Conservation (phyloP, 2,797 vertebrate species). For the Loris lydekkerianus region DNA sequence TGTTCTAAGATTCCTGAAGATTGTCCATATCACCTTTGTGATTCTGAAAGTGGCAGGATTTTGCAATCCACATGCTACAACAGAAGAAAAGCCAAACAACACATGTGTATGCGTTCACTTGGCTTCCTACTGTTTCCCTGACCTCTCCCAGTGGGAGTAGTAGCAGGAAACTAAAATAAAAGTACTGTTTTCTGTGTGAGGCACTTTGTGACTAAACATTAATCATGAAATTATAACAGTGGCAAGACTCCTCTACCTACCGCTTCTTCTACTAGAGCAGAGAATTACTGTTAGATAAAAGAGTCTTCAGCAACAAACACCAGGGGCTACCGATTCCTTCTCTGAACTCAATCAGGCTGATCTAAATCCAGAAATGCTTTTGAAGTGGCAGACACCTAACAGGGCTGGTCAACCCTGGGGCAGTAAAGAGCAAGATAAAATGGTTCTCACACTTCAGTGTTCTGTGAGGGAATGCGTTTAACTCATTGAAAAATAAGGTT, state of each 20-base stretch:
- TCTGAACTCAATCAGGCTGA: slow-evolving; percentile 70
- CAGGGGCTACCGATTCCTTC: slow-evolving; percentile 68
- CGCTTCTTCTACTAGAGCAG: slow-evolving; percentile 77
- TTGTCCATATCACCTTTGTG: not conserved
- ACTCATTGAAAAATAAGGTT: slow-evolving; percentile 19
- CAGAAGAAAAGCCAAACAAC: slow-evolving; percentile 55
- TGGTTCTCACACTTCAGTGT: slow-evolving; percentile 69
- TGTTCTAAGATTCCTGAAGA: not conserved
- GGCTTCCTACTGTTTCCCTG: slow-evolving; percentile 80
- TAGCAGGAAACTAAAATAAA: slow-evolving; percentile 84
- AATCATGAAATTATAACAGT: slow-evolving; percentile 81
- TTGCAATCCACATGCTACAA: slow-evolving; percentile 77
- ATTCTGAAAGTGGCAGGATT: slow-evolving; percentile 75
- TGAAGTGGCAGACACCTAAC: slow-evolving; percentile 78
- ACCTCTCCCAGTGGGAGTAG: slow-evolving; percentile 78
- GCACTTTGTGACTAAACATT: slow-evolving; percentile 81
- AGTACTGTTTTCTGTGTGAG: slow-evolving; percentile 82
- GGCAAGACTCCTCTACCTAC: slow-evolving; percentile 20
- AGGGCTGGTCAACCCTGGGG: slow-evolving; percentile 66
- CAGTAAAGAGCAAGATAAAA: slow-evolving; percentile 74
- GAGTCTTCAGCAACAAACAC: slow-evolving; percentile 68
- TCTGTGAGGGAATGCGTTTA: slow-evolving; percentile 45
- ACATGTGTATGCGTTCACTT: slow-evolving; percentile 73
- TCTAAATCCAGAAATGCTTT: slow-evolving; percentile 70
- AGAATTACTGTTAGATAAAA: slow-evolving; percentile 78